Percentiles rank a stretch among this genome's conserved stretches.
These are phyloP conservation scores for Hirtodrosophila alboralis DNA, from an alignment of 2,888 invertebrate species.

Conservation along the genomic window DNA sequence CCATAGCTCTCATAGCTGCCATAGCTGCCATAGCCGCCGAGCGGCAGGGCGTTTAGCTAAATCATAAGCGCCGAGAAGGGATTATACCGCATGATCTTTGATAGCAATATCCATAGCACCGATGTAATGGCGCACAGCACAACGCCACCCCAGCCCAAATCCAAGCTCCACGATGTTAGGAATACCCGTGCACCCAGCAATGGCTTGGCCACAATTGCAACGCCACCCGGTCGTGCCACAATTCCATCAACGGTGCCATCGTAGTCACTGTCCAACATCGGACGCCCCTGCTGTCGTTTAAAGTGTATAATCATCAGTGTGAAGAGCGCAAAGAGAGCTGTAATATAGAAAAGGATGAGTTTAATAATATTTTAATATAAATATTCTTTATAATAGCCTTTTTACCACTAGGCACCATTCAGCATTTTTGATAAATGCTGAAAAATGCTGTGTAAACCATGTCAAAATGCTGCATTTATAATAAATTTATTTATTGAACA, in stretches of 20 bases:
- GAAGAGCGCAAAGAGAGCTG: slow-evolving; percentile 95
- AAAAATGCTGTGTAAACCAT: no score
- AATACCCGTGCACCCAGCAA: slow-evolving; percentile 90
- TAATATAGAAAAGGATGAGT: slow-evolving; percentile 50
- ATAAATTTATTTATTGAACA: no score
- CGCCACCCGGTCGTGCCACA: slow-evolving; percentile 85
- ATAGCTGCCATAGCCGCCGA: slow-evolving; percentile 62
- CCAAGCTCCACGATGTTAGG: slow-evolving; percentile 92
- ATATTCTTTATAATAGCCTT: no score
- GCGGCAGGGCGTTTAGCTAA: slow-evolving; percentile 83
- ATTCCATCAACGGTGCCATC: slow-evolving; percentile 91
- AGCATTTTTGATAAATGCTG: no score
- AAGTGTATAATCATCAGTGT: slow-evolving; percentile 96
- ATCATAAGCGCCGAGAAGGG: slow-evolving; percentile 90
- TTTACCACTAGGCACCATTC: no score
- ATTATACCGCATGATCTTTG: slow-evolving; percentile 95
- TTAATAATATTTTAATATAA: no score
- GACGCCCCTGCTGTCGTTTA: slow-evolving; percentile 90
- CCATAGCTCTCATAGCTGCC: slow-evolving; percentile 53
- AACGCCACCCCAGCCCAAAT: slow-evolving; percentile 94
- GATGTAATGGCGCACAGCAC: slow-evolving; percentile 92
- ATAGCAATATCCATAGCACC: slow-evolving; percentile 93
- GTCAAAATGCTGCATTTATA: no score
- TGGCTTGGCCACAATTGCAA: slow-evolving; percentile 85
- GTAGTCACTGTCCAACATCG: slow-evolving; percentile 86